Conservation (phyloP, 2,888 invertebrate species). For the Lamellibrachia satsuma region DNA sequence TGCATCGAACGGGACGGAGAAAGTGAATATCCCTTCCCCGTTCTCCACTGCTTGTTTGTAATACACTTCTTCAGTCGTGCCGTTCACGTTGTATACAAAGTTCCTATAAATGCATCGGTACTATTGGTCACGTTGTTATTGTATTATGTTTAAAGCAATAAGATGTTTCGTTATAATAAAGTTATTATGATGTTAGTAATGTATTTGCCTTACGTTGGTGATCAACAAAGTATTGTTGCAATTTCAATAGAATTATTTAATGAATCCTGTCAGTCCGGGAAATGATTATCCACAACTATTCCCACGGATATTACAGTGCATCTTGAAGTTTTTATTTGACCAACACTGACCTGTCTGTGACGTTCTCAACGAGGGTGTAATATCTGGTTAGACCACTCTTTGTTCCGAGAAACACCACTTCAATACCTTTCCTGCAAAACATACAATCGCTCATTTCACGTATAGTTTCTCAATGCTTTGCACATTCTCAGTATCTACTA, state of each 20-base stretch:
- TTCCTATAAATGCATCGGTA: constrained; percentile 30
- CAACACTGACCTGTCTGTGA: constrained; percentile 48
- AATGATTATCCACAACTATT: no score
- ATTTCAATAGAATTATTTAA: background rate
- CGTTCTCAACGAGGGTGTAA: constrained; percentile 39
- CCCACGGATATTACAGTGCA: background rate
- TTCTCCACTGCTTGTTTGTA: constrained; percentile 55
- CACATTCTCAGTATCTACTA: background rate
- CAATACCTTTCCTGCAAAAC: constrained; percentile 52
- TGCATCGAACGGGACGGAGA: constrained; percentile 41
- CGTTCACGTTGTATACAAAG: constrained; percentile 40
- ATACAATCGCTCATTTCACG: background rate
- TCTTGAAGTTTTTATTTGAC: background rate
- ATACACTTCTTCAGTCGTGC: constrained; percentile 54
- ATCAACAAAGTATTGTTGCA: background rate
- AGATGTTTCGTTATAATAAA: background rate
- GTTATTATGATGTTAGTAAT: background rate
- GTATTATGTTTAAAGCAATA: background rate
- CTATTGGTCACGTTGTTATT: background rate
- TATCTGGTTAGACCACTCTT: constrained; percentile 56
- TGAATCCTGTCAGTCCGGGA: background rate
- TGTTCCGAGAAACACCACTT: constrained; percentile 57
- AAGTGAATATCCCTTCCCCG: constrained; percentile 40
- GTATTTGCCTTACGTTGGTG: background rate
- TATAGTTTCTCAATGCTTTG: background rate